phyloP scores from a whole-genome alignment of 2,888 invertebrate species.

The Drosophila subquinaria region DNA sequence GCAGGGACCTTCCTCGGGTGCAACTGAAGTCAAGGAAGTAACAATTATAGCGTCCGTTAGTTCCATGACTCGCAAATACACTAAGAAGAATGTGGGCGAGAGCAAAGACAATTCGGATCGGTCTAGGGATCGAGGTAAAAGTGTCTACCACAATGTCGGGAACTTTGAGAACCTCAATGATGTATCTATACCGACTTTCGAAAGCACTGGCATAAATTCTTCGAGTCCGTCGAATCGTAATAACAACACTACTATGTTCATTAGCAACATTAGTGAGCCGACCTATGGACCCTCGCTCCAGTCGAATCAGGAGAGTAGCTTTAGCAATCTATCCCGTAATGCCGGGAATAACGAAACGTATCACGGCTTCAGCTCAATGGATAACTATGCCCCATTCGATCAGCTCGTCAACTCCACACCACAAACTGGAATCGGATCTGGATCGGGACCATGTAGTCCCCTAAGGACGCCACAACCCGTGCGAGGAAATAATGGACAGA shows the following conservation, averaged over 20 bases:
- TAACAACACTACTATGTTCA: constrained; percentile 1
- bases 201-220: constrained; percentile 5
- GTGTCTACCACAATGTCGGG: neutral
- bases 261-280: constrained; percentile 34
- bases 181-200: constrained; percentile 23
- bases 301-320: constrained; percentile 8
- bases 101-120: neutral
- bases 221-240: neutral
- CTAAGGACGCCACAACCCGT: constrained; percentile 7
- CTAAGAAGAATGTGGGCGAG: neutral
- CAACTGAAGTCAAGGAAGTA: neutral
- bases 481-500: neutral
- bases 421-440: neutral
- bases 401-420: constrained; percentile 20
- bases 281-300: constrained; percentile 28
- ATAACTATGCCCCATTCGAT: constrained; percentile 57
- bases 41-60: neutral
- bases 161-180: constrained; percentile 25
- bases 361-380: constrained; percentile 59
- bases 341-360: neutral
- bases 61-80: neutral
- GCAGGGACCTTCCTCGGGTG: neutral
- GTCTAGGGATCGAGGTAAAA: neutral
- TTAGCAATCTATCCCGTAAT: neutral
- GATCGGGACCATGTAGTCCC: neutral